These are phyloP conservation scores for Micrasema minimum DNA, from an alignment of 1,140 invertebrate genomes.

Conservation along the genomic window DNA sequence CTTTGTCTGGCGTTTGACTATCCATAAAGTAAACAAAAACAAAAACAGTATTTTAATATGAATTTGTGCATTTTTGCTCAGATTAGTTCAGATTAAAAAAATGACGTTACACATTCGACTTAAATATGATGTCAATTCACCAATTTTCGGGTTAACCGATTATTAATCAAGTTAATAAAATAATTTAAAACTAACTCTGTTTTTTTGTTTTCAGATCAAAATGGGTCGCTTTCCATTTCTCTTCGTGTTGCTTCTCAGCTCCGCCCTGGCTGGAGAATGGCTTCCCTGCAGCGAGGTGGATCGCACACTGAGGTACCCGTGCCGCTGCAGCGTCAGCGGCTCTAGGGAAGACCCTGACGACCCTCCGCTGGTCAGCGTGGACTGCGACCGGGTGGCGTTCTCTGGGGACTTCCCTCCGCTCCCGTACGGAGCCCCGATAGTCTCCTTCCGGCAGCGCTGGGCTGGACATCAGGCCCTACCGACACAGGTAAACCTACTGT, in stretches of 20 bases:
- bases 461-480: slow-evolving; percentile 84
- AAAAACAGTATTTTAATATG: no score
- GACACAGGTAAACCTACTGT: slow-evolving; percentile 73
- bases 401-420: slow-evolving; percentile 77
- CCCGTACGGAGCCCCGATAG: slow-evolving; percentile 79
- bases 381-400: slow-evolving; percentile 88
- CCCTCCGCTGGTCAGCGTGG: slow-evolving; percentile 70
- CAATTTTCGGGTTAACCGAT: no score
- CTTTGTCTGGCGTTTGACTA: no score
- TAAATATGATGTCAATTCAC: no score
- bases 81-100: no score
- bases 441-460: slow-evolving; percentile 79
- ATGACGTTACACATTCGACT: no score
- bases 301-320: slow-evolving; percentile 72
- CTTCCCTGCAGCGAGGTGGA: slow-evolving; percentile 74
- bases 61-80: no score
- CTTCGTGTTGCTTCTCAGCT: slow-evolving; percentile 16
- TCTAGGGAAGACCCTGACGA: slow-evolving; percentile 58
- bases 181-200: background rate
- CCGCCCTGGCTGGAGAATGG: slow-evolving; percentile 57
- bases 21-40: no score
- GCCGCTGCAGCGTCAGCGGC: slow-evolving; percentile 68
- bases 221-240: slow-evolving; percentile 14
- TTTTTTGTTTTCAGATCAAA: slow-evolving; percentile 35
- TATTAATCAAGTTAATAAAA: no score